Base-by-base conservation (phyloP, 2,888 invertebrate genomes). In the Stenoptilia bipunctidactyla region DNA sequence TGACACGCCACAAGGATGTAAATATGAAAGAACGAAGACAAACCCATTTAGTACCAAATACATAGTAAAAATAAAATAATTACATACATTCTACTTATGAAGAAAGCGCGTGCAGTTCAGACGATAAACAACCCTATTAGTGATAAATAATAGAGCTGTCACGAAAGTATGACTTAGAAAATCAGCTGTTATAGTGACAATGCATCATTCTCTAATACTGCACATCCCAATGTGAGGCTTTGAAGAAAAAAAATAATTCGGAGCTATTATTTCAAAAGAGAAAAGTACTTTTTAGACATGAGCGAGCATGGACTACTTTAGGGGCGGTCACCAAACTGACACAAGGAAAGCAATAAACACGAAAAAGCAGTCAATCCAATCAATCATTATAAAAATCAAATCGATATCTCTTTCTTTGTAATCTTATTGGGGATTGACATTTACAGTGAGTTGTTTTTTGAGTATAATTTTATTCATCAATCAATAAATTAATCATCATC, bases 281-380 rank as follows among this genome's bases (percentile, higher is more conserved):
- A 69, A 75, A 69, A 79, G 73, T 72, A 75, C 61, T 66, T 70
- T 66, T 55, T 72, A 66, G 71, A 70, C 61, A 79, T 77, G 83
- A 80, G 73, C 80, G 83, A 83, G 82, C 84, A 82, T 80, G 80
- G 83, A 70, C 84, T 84, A 85, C 82, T 79, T 61, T 61, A 72
- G 79, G 83, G 77, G 72, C 72, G 79, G 80, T 83, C 83, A 83
- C 73, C 82, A 84, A 84, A 80, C 83, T 79, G 83, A 85, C 85
- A 86, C 85, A 85, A 86, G 85, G 79, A 85, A 86, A 85, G 86
- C 86, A 75, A 76, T 84, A 84, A 77, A 85, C 85, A 85, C 83
- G 85, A 85, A 77, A 77, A 82, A 85, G 86, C 85, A 84, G 72
- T 85, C 85, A 85, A 84, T 85, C 84, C 83, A 83, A 83, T 85